Evolutionary conservation across 2,797 vertebrate genomes (phyloP), one percentile per base, ranked within the genome.

Genomic region (Stomatorhinus walkeri): DNA sequence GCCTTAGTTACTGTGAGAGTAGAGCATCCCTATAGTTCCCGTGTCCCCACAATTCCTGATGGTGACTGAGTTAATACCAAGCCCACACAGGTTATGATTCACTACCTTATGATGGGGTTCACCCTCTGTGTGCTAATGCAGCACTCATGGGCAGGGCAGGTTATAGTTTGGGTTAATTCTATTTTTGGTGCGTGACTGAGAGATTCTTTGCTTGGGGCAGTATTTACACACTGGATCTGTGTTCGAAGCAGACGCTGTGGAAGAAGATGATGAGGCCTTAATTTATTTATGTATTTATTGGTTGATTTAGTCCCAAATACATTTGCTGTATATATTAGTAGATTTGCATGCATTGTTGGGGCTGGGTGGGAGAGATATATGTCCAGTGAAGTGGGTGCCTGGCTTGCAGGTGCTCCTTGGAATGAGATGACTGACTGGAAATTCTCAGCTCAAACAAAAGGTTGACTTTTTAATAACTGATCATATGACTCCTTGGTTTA

Each of bases 211-310:
- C 51, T 19, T 48, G 79, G 49, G 12, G 79, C 1, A 0, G 76
- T 46, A 81, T 81, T 81, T 81, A 46, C 40, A 46, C 40, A 46
- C 76, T 46, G 61, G 89, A 0, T 68, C 22, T 54, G 79, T 85
- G 85, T 89, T 46, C 16, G 16, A 81, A 46, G 76, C 76, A 46
- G 19, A 81, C 10, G 22, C 46, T 56, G 43, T 36, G 24, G 56
- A 28, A 36, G 22, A 14, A 54, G 22, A 64, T 88, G 83, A 90
- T 22, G 91, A 89, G 52, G 59, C 90, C 88, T 87, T 83, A 51
- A 90, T 90, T 87, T 88, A 89, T 91, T 89, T 89, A 91, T 89
- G 43, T 84, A 85, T 90, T 91, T 91, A 88, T 89, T 85, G 32
- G 68, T 72, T 72, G 81, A 85, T 85, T 32, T 88, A 84, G 64